Percentiles rank a stretch among this genome's conserved stretches.
phyloP scores from a whole-genome alignment of 2,113 vertebrate species.

The Cathartes aura region DNA sequence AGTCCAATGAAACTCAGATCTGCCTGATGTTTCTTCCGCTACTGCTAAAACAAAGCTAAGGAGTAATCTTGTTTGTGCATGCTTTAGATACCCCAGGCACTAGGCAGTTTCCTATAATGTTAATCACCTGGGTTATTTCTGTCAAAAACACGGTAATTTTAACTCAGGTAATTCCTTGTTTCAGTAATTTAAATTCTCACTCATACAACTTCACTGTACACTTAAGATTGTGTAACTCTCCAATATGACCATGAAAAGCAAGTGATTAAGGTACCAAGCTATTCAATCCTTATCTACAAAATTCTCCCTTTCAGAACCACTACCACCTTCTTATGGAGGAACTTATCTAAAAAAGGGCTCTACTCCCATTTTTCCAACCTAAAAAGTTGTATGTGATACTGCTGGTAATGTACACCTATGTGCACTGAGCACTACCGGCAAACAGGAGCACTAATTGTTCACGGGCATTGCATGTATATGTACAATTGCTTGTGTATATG shows the following conservation, averaged over 20 bases:
- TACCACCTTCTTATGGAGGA: neutral
- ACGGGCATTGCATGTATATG: neutral
- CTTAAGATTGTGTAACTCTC: neutral
- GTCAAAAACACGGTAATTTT: neutral
- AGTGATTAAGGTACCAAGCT: neutral
- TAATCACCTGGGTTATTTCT: neutral
- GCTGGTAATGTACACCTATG: neutral
- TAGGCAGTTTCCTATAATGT: neutral
- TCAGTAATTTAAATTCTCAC: slow-evolving; percentile 1
- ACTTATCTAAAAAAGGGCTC: neutral
- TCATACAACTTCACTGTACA: neutral
- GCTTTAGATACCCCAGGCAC: neutral
- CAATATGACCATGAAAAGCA: neutral
- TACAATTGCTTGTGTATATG: neutral
- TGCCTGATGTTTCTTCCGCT: neutral
- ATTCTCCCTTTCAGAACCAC: neutral
- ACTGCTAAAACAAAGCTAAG: neutral
- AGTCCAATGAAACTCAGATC: neutral
- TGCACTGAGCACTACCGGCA: neutral
- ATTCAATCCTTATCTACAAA: neutral
- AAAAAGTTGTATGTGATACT: neutral
- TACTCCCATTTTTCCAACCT: neutral
- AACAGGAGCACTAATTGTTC: neutral
- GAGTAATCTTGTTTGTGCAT: neutral
- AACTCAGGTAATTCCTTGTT: neutral